These are phyloP conservation scores for Microplitis deprimator DNA, from an alignment of 2,888 invertebrate species.

Conservation along the genomic window DNA sequence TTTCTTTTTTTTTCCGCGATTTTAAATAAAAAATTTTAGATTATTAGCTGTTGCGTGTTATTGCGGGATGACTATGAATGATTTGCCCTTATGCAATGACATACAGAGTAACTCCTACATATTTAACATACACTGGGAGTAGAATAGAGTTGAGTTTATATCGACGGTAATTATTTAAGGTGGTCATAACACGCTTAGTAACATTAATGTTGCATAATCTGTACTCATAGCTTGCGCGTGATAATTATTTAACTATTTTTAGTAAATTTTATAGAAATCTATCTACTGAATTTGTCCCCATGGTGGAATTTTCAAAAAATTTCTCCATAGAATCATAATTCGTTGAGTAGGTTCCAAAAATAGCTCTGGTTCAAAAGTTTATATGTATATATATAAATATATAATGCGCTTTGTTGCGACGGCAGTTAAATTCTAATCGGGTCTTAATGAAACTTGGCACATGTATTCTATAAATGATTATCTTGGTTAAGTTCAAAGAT, in stretches of 20 bases:
- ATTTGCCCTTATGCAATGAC: constrained; percentile 30
- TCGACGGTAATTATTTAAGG: constrained; percentile 23
- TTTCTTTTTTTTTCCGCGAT: constrained; percentile 23
- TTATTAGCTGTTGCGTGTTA: constrained; percentile 28
- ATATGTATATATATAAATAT: too few relatives aligned
- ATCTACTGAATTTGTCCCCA: too few relatives aligned
- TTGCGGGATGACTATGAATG: background rate
- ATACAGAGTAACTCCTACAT: constrained; percentile 4
- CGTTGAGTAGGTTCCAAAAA: too few relatives aligned
- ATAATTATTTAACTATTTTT: constrained; percentile 9
- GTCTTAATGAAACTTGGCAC: too few relatives aligned
- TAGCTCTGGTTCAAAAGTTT: too few relatives aligned
- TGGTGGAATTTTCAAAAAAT: too few relatives aligned
- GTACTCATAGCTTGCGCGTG: constrained; percentile 3
- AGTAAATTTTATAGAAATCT: background rate
- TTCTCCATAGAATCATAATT: too few relatives aligned
- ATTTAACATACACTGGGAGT: background rate
- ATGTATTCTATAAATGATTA: too few relatives aligned
- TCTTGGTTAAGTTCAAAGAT: too few relatives aligned
- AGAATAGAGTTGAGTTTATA: background rate
- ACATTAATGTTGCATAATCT: constrained; percentile 24
- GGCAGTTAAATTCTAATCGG: too few relatives aligned
- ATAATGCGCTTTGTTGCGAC: too few relatives aligned
- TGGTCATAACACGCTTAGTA: constrained; percentile 23
- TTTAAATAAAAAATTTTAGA: background rate